Base-by-base conservation (phyloP, 2,888 invertebrate genomes). In the Drosophila gaucha region DNA sequence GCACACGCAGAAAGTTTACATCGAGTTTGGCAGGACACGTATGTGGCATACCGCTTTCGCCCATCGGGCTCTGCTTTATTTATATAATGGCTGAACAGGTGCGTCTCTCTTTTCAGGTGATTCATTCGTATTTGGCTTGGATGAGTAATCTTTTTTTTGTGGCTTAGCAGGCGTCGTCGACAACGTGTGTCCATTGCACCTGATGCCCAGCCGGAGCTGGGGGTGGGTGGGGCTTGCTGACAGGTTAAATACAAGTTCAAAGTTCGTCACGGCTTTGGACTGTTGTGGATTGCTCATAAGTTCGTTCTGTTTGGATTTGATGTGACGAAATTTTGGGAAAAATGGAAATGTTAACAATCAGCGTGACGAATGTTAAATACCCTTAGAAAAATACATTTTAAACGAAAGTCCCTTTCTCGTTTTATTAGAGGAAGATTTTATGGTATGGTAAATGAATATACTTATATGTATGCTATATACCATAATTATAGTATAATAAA, bases 141-240 rank as follows among this genome's bases (percentile, higher is more conserved):
- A 64, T 78, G 80, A 78, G 65, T 76, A 79, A 79, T 79, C 76
- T 10, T 28, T 10, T 14, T 49, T 54, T 67, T 74, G 60, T 50
- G 65, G 66, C 54, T 54, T 69, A 54, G 50, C 28, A 22, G 63
- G 49, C 49, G 60, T 22, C 52, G 22, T 9, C 16, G 16, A 30
- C 36, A 26, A 28, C 36, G 33, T 49, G 43, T 62, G 69, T 52
- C 72, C 75, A 65, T 58, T 79, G 79, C 72, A 78, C 76, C 79
- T 74, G 79, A 38, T 65, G 60, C 38, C 63, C 46, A 33, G 41
- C 22, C 8, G 26, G 24, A n/a, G 20, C 18, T 44, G 16, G 24
- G 16, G 26, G 16, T 9, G 28, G 16, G 12, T 12, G 26, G 43
- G 16, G 14, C 28, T 16, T 38, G 58, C 24, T n/a, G 26, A 22